Percentiles rank a stretch among this genome's conserved stretches.
Conservation (phyloP, 2,113 vertebrate genomes). For the Sinocyclocheilus grahami region DNA sequence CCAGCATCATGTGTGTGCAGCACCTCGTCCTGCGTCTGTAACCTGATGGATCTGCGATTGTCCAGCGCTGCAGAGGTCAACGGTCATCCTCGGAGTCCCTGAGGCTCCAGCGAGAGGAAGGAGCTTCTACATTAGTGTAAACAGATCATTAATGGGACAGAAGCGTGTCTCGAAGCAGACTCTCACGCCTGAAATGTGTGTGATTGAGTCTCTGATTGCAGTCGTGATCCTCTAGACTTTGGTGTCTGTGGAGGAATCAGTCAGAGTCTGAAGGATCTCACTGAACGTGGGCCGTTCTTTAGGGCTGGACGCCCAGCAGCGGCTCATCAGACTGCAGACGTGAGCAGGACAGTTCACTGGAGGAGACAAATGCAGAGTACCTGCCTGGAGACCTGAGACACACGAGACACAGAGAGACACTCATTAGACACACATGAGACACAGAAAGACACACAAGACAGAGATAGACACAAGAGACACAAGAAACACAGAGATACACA, state of each 20-base stretch:
- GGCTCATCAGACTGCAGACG: conserved; percentile 89
- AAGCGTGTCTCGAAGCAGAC: not conserved
- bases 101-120: not conserved
- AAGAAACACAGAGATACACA: no score
- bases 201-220: not conserved
- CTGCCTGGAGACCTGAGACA: conserved; percentile 82
- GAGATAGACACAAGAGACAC: no score
- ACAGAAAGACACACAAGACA: not conserved
- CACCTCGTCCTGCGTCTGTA: not conserved
- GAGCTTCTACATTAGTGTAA: not conserved
- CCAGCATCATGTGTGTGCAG: not conserved
- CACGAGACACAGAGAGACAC: not conserved
- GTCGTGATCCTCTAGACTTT: conserved; percentile 81
- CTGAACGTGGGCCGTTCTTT: conserved; percentile 96
- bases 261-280: conserved; percentile 83
- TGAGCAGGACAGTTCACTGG: conserved; percentile 89
- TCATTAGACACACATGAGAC: no score
- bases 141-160: not conserved
- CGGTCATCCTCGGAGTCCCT: conserved; percentile 2
- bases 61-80: conserved; percentile 8
- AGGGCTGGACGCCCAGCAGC: conserved; percentile 90
- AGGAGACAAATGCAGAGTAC: conserved; percentile 81
- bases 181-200: conserved; percentile 68
- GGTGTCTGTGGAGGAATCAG: conserved; percentile 85
- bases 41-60: conserved; percentile 9